Base-by-base conservation (phyloP, 2,888 invertebrate genomes). In the Drosophila tanythrix region DNA sequence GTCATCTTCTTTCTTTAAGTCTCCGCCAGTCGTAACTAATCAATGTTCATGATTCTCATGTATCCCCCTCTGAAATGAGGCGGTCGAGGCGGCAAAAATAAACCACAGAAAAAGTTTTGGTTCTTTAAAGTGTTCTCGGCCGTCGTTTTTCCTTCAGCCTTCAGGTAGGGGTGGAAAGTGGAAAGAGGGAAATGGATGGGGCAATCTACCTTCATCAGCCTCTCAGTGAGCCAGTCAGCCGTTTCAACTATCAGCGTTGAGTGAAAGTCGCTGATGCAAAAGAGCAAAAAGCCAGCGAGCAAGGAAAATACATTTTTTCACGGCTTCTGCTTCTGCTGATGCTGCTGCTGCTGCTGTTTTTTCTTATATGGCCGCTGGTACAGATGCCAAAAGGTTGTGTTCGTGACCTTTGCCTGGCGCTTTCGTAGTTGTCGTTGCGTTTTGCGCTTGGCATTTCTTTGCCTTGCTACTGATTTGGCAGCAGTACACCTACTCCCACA, bases 321-420 rank as follows among this genome's bases (percentile, higher is more conserved):
- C 56, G 56, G 72, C 58, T 65, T 27, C 55, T 58, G 66, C 35
- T 70, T 43, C 3, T 21, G 21, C 21, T 21, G 21, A 21, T 21
- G 21, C 56, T 68, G 74, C 67, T 81, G 81, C 84, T 86, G 82
- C 73, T 57, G 40, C 31, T 31, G 8, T 13, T 40, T 7, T 10
- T 43, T 29, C 21, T 40, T n/a, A 36, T 46, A 52, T 36, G 31
- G 36, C 27, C 60, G 62, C 64, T 65, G 82, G 57, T 71, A 73
- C 73, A 83, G 87, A 84, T 83, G 76, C 84, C 84, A 87, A 85
- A 89, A 85, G 89, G 84, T 86, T 86, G 88, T 73, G 90, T 81
- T 86, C 90, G 86, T 86, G 86, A 89, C 90, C 86, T 86, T 86
- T 86, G 86, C 76, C 83, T 64, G 67, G 70, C 81, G 73, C 81